Conservation (phyloP, 1,140 invertebrate species). For the Pentalonia nigronervosa region DNA sequence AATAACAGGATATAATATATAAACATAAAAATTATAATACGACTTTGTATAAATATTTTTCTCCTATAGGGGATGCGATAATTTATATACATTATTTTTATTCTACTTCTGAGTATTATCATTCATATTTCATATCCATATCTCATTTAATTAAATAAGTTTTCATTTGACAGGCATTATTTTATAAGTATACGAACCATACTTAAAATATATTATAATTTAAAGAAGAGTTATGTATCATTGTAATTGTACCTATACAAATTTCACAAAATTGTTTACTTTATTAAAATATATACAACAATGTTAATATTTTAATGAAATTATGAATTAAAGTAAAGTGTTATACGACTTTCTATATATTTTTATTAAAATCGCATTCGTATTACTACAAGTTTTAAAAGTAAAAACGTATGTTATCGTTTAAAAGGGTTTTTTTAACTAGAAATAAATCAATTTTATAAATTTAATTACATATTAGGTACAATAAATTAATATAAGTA, state of each 20-base stretch:
- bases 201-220: background rate
- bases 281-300: background rate
- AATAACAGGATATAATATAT: constrained; percentile 52
- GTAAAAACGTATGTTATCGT: background rate
- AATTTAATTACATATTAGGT: background rate
- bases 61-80: background rate
- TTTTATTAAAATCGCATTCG: background rate
- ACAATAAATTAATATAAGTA: background rate
- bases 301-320: background rate
- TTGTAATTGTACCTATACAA: background rate
- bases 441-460: background rate
- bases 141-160: background rate
- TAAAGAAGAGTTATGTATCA: background rate
- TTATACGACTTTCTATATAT: background rate
- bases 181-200: background rate
- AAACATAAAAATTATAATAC: constrained; percentile 16
- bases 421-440: background rate
- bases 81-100: background rate
- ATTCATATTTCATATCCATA: background rate
- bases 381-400: background rate
- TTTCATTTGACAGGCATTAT: background rate
- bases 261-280: background rate
- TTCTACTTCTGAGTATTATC: background rate
- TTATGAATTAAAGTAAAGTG: background rate
- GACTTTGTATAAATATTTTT: background rate